Conservation (phyloP, 2,888 invertebrate species). For the Gandaritis pyraliata region DNA sequence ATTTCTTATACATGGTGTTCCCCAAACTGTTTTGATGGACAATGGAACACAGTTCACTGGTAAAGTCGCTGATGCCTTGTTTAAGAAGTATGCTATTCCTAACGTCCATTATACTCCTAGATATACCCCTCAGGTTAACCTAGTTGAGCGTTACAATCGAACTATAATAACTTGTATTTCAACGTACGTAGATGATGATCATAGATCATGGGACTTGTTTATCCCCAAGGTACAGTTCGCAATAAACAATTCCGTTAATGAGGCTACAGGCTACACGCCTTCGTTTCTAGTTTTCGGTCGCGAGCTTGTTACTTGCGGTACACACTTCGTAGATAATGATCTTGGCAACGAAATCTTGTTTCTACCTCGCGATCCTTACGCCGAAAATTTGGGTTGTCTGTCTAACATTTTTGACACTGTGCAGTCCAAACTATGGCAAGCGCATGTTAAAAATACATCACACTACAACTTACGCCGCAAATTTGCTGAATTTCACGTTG, state of each 20-base stretch:
- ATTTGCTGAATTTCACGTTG: too few species aligned
- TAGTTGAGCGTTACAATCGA: background rate
- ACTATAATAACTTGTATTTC: background rate
- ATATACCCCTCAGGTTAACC: background rate
- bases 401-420: too few species aligned
- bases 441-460: too few species aligned
- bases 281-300: background rate
- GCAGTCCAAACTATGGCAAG: too few species aligned
- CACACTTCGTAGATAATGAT: background rate
- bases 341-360: background rate
- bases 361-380: background rate
- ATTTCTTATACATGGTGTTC: too few species aligned
- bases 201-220: background rate
- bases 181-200: background rate
- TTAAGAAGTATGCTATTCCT: background rate
- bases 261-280: too few species aligned
- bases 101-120: background rate
- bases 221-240: background rate
- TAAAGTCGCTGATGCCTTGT: too few species aligned
- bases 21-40: background rate
- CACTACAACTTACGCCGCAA: too few species aligned
- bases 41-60: background rate
- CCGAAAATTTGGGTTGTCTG: too few species aligned
- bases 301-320: background rate
- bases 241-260: background rate